Conservation (phyloP, 2,888 invertebrate genomes). For the Drosophila prolongata region DNA sequence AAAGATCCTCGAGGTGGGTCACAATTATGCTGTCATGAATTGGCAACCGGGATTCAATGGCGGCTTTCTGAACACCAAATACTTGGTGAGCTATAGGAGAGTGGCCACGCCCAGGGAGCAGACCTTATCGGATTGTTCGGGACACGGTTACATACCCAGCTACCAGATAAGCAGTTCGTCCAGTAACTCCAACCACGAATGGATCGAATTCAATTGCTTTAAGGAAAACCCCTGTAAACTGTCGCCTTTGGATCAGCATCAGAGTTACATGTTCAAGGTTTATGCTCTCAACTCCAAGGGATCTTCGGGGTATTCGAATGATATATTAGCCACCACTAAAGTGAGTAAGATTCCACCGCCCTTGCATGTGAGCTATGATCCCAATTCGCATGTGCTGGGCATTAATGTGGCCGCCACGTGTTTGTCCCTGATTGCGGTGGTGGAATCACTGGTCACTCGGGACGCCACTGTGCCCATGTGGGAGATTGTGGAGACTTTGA, state of each 20-base stretch:
- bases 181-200: constrained; percentile 85
- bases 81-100: constrained; percentile 92
- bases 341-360: constrained; percentile 93
- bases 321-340: constrained; percentile 91
- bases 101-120: constrained; percentile 87
- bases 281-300: constrained; percentile 95
- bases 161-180: constrained; percentile 52
- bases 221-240: constrained; percentile 95
- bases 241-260: constrained; percentile 93
- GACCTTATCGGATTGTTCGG: constrained; percentile 86
- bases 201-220: constrained; percentile 94
- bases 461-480: constrained; percentile 87
- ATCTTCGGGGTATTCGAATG: constrained; percentile 94
- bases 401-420: constrained; percentile 93
- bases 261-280: constrained; percentile 93
- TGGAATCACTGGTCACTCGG: constrained; percentile 88
- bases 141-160: constrained; percentile 42
- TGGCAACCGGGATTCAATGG: constrained; percentile 97
- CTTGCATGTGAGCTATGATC: constrained; percentile 92
- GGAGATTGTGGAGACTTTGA: constrained; percentile 90
- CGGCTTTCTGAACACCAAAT: constrained; percentile 93
- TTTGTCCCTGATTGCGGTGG: constrained; percentile 90
- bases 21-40: constrained; percentile 91
- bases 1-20: constrained; percentile 90
- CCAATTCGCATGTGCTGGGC: constrained; percentile 89